Conservation (phyloP, 2,797 vertebrate species). For the Loriculus beryllinus region DNA sequence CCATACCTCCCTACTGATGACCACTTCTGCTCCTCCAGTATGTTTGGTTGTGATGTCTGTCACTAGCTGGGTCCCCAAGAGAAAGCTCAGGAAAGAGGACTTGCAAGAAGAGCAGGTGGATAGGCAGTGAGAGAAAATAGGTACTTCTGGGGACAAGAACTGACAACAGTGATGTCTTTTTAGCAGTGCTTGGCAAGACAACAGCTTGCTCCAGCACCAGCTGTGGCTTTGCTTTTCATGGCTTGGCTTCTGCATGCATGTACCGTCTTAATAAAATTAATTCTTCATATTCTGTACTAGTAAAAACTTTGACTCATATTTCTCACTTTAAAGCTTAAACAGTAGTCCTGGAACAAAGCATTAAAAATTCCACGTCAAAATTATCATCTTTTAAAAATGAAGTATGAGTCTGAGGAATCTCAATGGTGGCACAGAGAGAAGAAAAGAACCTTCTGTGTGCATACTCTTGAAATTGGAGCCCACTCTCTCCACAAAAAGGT, state of each 20-base stretch:
- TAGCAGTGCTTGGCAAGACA: accelerated
- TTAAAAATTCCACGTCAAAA: neutral
- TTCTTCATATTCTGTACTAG: neutral
- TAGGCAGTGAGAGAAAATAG: neutral
- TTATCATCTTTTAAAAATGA: neutral
- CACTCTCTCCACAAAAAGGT: neutral
- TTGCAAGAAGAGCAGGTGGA: neutral
- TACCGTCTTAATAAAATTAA: neutral
- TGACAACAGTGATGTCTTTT: neutral
- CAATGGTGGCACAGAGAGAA: neutral
- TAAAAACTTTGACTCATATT: neutral
- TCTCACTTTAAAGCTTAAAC: neutral
- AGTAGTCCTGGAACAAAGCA: neutral
- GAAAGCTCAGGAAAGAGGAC: neutral
- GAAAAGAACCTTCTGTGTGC: neutral
- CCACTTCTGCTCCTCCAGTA: neutral
- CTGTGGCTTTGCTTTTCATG: neutral
- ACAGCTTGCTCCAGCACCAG: neutral
- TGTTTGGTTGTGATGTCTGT: accelerated
- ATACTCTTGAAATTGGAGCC: neutral
- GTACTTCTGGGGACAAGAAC: neutral
- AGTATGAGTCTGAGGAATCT: neutral
- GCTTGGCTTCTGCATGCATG: neutral
- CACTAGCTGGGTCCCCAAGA: neutral
- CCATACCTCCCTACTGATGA: accelerated